A percentile compares a stretch with the other conserved stretches of the same genome.
Evolutionary conservation across 2,113 vertebrate genomes (phyloP).

Genomic region (Lampris incognitus): DNA sequence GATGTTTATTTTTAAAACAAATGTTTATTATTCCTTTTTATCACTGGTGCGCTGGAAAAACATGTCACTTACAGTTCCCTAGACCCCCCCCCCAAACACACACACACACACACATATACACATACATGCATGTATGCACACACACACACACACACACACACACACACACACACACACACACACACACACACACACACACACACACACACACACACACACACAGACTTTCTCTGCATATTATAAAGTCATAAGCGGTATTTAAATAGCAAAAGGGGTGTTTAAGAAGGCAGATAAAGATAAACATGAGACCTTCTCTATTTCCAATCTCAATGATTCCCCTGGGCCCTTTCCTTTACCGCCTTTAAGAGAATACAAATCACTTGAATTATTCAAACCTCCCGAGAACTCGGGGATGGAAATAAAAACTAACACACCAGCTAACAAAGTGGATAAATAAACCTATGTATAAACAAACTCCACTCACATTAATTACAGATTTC

Average conservation of each 20-base stretch:
- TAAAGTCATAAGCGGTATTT: slow-evolving; percentile 64
- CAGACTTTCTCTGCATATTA: slow-evolving; percentile 42
- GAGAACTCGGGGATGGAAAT: slow-evolving; percentile 50
- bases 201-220: slow-evolving; percentile 2
- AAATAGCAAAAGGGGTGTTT: slow-evolving; percentile 62
- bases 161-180: background rate
- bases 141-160: slow-evolving; percentile 8
- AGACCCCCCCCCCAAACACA: slow-evolving; percentile 33
- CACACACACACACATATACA: background rate
- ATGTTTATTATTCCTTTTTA: slow-evolving; percentile 74
- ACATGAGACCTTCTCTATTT: slow-evolving; percentile 68
- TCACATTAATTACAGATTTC: slow-evolving; percentile 73
- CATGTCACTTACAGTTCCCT: slow-evolving; percentile 63
- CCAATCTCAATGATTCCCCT: slow-evolving; percentile 58
- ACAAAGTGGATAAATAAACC: slow-evolving; percentile 61
- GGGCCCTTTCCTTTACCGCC: slow-evolving; percentile 55
- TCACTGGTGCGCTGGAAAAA: slow-evolving; percentile 56
- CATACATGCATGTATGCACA: background rate
- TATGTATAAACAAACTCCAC: slow-evolving; percentile 64
- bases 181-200: slow-evolving; percentile 5
- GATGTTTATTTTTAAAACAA: slow-evolving; percentile 78
- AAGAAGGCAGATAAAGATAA: slow-evolving; percentile 66
- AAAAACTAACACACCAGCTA: slow-evolving; percentile 49
- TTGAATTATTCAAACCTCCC: slow-evolving; percentile 75
- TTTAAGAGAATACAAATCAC: slow-evolving; percentile 77